Evolutionary conservation across 1,140 invertebrate species (phyloP).

Genomic region (Littorina saxatilis): DNA sequence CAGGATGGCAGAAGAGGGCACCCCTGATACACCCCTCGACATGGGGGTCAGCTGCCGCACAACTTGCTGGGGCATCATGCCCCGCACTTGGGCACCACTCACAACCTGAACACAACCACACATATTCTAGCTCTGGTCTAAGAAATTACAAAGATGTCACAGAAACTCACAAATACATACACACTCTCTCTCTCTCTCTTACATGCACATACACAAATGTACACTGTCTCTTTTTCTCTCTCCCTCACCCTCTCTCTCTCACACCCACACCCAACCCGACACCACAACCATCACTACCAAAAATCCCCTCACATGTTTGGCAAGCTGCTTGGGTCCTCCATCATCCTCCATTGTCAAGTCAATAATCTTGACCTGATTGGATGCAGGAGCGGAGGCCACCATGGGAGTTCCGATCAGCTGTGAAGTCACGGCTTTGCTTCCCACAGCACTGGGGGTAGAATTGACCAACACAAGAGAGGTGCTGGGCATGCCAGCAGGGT

Average conservation of each 20-base stretch:
- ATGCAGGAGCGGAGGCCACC: neutral
- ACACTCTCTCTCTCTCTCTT: too few relatives aligned
- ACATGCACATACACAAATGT: too few relatives aligned
- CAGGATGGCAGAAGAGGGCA: conserved; percentile 46
- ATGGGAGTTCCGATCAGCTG: neutral
- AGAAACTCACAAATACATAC: too few relatives aligned
- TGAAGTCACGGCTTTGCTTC: conserved; percentile 1
- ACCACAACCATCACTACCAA: neutral
- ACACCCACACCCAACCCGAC: neutral
- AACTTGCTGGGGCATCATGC: conserved; percentile 41
- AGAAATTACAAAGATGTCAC: too few relatives aligned
- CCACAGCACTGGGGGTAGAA: neutral
- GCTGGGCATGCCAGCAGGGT: neutral
- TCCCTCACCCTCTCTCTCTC: neutral
- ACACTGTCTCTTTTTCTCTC: neutral
- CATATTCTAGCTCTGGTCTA: too few relatives aligned
- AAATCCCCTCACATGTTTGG: conserved; percentile 21
- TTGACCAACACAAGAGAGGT: conserved; percentile 23
- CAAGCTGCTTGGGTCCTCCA: conserved; percentile 21
- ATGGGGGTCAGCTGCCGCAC: conserved; percentile 39
- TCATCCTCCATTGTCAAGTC: conserved; percentile 60
- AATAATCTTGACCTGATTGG: conserved; percentile 45
- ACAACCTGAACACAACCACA: conserved; percentile 10
- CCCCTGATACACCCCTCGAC: conserved; percentile 1
- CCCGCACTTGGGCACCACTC: neutral